Evolutionary conservation across 1,140 invertebrate genomes (phyloP), one percentile per base, ranked within the genome.

Genomic region (Penaeus chinensis): DNA sequence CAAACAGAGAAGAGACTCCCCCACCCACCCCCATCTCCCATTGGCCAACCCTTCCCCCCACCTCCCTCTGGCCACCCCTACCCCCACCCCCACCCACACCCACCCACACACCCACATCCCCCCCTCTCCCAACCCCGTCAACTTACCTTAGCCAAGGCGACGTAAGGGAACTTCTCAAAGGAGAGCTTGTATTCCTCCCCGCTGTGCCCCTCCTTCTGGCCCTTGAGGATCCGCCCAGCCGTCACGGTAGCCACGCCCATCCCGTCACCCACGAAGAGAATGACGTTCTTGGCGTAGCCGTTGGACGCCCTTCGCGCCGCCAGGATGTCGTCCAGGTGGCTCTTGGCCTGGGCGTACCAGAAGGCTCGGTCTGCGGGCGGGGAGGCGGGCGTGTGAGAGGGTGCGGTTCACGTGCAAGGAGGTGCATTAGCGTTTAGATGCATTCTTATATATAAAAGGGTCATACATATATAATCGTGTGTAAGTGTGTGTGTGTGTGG

Each of bases 91-190:
- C n/a, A n/a, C n/a, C n/a, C n/a, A n/a, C n/a, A n/a, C n/a, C n/a
- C n/a, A n/a, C n/a, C n/a, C n/a, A n/a, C 54, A 5, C 16, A 0
- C 54, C 16, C 54, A 16, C 16, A 54, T 8, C 54, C 10, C 8
- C 0, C 54, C 54, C 16, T 11, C 8, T 13, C 11, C 54, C 10
- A 47, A 47, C 54, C 1, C 54, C 22, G 18, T 4, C 37, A 42
- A 78, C 91, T 91, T 93, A 97, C 96, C 94, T 98, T 98, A 10
- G 97, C 91, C 7, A 98, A 91, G 16, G 96, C 97, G 84, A 96
- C 92, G 91, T 97, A 94, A 0, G 96, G 96, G 91, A 98, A 98
- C 74, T 94, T 94, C 91, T 98, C 97, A 93, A 96, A 98, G 0
- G 93, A 92, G 20, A 98, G 93, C 76, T 93, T 92, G 87, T 95